Percentiles rank a stretch among this genome's conserved stretches.
These are phyloP conservation scores for Hypena proboscidalis DNA, from an alignment of 2,888 invertebrate species.

Conservation along the genomic window DNA sequence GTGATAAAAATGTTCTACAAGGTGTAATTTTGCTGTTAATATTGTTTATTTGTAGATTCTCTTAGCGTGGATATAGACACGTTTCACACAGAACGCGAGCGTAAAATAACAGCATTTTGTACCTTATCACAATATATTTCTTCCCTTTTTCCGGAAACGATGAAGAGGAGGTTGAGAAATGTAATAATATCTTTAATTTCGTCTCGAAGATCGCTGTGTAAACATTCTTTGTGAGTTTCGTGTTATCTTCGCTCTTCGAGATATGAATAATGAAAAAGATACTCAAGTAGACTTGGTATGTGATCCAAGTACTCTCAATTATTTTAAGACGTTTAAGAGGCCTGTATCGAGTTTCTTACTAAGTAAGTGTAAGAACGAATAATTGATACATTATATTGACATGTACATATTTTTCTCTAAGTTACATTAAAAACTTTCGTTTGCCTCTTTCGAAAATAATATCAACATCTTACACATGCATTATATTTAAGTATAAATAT, in stretches of 20 bases:
- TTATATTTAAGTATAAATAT: slow-evolving; percentile 10
- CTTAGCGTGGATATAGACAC: slow-evolving; percentile 36
- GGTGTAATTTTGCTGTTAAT: slow-evolving; percentile 48
- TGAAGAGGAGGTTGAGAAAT: slow-evolving; percentile 59
- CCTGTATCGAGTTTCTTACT: too few relatives aligned
- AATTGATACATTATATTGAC: too few relatives aligned
- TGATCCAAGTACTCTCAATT: slow-evolving; percentile 29
- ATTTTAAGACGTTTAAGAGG: too few relatives aligned
- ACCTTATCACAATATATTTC: slow-evolving; percentile 52
- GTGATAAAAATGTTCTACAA: slow-evolving; percentile 26
- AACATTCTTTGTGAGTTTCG: slow-evolving; percentile 58
- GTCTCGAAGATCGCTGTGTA: slow-evolving; percentile 57
- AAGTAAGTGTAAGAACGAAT: too few relatives aligned
- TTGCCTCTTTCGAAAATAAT: too few relatives aligned
- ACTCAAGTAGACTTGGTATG: slow-evolving; percentile 29
- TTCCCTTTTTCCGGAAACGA: slow-evolving; percentile 46
- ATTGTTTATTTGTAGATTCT: slow-evolving; percentile 49
- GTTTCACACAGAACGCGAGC: too few relatives aligned
- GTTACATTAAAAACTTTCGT: too few relatives aligned
- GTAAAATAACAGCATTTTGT: slow-evolving; percentile 40
- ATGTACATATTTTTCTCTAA: too few relatives aligned
- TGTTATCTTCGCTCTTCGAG: slow-evolving; percentile 53
- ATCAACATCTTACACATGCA: too few relatives aligned
- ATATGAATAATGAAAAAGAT: slow-evolving; percentile 58
- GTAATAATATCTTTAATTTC: slow-evolving; percentile 74